Conservation (phyloP, 2,888 invertebrate species). For the Bedellia somnulentella region DNA sequence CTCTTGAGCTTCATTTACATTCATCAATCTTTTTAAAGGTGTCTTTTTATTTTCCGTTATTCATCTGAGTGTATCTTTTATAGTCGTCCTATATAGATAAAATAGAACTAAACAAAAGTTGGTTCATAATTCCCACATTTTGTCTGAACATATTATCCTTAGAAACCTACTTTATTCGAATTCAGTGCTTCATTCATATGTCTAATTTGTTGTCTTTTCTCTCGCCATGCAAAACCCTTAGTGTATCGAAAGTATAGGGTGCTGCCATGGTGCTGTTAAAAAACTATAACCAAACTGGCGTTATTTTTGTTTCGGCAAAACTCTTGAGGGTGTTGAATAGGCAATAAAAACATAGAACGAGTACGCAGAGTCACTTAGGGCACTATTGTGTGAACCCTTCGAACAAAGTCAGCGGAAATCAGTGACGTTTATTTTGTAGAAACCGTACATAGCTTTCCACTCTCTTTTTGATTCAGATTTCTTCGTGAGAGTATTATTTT, state of each 20-base stretch:
- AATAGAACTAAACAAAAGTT: too few species aligned
- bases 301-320: background rate
- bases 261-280: background rate
- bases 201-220: too few species aligned
- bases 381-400: background rate
- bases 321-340: background rate
- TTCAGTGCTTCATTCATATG: too few species aligned
- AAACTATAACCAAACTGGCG: background rate
- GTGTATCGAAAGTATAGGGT: background rate
- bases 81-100: too few species aligned
- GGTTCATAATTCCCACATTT: too few species aligned
- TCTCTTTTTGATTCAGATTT: background rate
- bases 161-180: too few species aligned
- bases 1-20: too few species aligned
- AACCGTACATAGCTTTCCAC: conserved; percentile 3
- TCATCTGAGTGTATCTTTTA: too few species aligned
- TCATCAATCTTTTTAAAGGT: too few species aligned
- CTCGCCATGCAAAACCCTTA: too few species aligned
- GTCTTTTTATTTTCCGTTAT: too few species aligned
- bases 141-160: too few species aligned
- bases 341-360: background rate
- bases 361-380: background rate
- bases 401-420: conserved; percentile 1
- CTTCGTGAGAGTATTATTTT: conserved; percentile 1
- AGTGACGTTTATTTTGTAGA: conserved; percentile 2